Base-by-base conservation (phyloP, 2,113 vertebrate genomes). In the Phyllostomus hastatus region DNA sequence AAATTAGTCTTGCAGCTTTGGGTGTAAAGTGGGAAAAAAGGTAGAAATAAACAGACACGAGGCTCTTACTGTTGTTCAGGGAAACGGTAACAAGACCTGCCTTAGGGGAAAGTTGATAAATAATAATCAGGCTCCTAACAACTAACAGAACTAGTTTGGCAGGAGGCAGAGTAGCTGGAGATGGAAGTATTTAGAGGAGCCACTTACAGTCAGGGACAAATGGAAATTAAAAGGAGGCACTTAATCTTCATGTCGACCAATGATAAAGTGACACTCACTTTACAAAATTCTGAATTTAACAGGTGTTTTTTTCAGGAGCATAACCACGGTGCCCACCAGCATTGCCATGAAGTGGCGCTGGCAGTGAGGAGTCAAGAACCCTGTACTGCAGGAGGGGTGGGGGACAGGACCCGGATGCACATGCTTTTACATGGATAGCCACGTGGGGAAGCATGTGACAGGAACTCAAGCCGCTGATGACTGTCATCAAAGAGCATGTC, bases 401-500 rank as follows among this genome's bases (percentile, higher is more conserved):
- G 69, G 7, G 7, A 28, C 2, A 5, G 35, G 35, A 7, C 7
- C 1, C 12, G 46, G 78, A 83, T 69, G 31, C 48, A 85, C 81
- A 20, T 54, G 64, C 28, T 66, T 7, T 86, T 59, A 12, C 8
- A 93, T 96, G 91, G 94, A 91, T 50, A 93, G 70, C 73, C 66
- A 24, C 69, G 5, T 1, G 4, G 67, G 92, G 31, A 50, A 83
- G 64, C 73, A 66, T 15, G 8, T 76, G 82, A 46, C 64, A 96
- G 89, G 46, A 96, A 50, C 33, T 66, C 2, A 33, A 82, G 46
- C 66, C 93, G 85, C 89, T 95, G 83, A 96, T 2, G 15, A 76
- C 86, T 87, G 89, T 57, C 80, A 76, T 84, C 78, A 95, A 96
- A 97, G 95, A 96, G 89, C 97, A 97, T n/a, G 52, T 84, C 59